Base-by-base conservation (phyloP, 92 coral and sea anemone species). In the Zoanthus solanderi region DNA sequence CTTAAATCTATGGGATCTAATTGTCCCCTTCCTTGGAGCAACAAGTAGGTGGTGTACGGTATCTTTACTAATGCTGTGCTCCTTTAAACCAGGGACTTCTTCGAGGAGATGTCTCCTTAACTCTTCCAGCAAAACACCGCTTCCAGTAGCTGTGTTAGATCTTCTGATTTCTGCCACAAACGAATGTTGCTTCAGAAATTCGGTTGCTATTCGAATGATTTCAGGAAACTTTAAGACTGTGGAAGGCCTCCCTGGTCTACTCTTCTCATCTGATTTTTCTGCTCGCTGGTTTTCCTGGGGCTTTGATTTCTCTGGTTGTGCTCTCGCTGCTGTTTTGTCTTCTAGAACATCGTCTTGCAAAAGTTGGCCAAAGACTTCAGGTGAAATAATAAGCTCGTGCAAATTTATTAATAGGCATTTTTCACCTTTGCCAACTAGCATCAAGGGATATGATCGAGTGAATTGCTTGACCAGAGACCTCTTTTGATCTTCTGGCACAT, bases 161-260 rank as follows among this genome's bases (percentile, higher is more conserved):
- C 83, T 75, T 37, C 92, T 48, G 44, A 67, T 63, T 10, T 89
- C 79, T 12, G 92, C 87, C 18, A 88, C 92, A 56, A 67, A 89
- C 3, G 48, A 54, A 31, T 89, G 89, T 53, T 89, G 86, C 69
- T 89, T 89, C 44, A 89, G 52, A 34, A 89, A 89, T 34, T 77
- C 85, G 2, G 89, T 84, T 37, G 81, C 81, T 50, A 50, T 50
- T 50, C 10, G 56, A 50, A 50, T 61, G 47, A 84, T 89, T 31
- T 61, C 88, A 7, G 56, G 56, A 50, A 50, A 2, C 56, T 50
- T 50, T 50, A 7, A 50, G 56, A 50, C 56, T n/a, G 60, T 50
- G 58, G 90, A 60, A 37, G 58, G 90, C 16, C 78, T 71, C 17
- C 85, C 90, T 58, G 54, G 75, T 78, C 68, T 56, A 56, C 18